Evolutionary conservation across 2,888 invertebrate genomes (phyloP).

Genomic region (Pollenia amentaria): DNA sequence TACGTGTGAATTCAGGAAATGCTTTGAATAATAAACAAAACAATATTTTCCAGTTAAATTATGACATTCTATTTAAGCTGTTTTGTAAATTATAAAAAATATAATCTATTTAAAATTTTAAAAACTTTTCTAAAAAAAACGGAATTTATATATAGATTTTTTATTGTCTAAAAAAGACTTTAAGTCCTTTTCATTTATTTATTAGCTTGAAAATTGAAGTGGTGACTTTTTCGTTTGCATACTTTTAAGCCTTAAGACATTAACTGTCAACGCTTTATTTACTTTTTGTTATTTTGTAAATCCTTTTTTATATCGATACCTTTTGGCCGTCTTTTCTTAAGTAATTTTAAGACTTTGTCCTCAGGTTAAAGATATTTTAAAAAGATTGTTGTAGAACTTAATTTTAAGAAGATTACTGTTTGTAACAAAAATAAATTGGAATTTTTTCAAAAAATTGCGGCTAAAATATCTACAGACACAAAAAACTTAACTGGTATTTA

Average conservation of each 20-base stretch:
- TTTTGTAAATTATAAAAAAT: neutral
- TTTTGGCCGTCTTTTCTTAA: neutral
- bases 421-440: neutral
- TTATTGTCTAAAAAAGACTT: too few species aligned
- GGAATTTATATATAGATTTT: too few species aligned
- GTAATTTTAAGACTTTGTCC: conserved; percentile 2
- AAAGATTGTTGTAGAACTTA: neutral
- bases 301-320: conserved; percentile 12
- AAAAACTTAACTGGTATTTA: too few species aligned
- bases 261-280: conserved; percentile 29
- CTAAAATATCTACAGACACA: too few species aligned
- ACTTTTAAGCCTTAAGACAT: conserved; percentile 19
- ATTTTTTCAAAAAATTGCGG: neutral
- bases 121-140: too few species aligned
- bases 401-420: neutral
- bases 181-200: too few species aligned
- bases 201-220: too few species aligned
- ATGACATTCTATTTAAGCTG: conserved; percentile 7
- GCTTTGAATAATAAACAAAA: conserved; percentile 45
- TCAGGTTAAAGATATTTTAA: conserved; percentile 9
- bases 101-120: neutral
- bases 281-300: conserved; percentile 11
- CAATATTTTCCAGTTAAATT: conserved; percentile 11
- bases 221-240: too few species aligned
- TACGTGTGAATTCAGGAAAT: conserved; percentile 62